phyloP scores from a whole-genome alignment of 2,113 vertebrate genomes.

The Terrapene triunguis region DNA sequence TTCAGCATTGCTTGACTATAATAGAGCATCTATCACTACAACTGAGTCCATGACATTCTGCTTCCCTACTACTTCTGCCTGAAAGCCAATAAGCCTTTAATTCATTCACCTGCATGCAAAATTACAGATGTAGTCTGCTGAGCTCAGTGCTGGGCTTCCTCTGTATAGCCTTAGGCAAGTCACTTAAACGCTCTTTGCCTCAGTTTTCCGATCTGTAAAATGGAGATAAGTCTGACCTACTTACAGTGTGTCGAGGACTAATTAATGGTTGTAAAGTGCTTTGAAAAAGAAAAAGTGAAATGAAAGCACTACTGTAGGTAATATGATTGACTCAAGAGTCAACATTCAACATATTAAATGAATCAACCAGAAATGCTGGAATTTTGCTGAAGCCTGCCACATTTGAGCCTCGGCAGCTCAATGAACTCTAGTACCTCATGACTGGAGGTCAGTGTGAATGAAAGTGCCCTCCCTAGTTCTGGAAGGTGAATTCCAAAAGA shows the following conservation, averaged over 20 bases:
- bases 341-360: constrained; percentile 45
- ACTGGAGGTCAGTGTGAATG: background rate
- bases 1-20: background rate
- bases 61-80: background rate
- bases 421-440: background rate
- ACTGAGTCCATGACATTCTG: background rate
- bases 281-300: constrained; percentile 40
- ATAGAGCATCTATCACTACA: background rate
- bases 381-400: constrained; percentile 40
- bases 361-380: constrained; percentile 27
- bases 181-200: background rate
- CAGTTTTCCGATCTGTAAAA: background rate
- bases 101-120: background rate
- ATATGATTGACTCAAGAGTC: constrained; percentile 31
- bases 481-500: constrained; percentile 6
- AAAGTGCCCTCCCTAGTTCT: background rate
- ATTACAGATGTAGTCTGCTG: background rate
- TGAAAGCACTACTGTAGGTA: constrained; percentile 23
- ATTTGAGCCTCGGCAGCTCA: background rate
- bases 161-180: background rate
- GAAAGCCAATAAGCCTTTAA: constrained; percentile 21
- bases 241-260: constrained; percentile 19
- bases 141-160: background rate
- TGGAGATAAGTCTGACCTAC: background rate
- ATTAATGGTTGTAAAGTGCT: background rate